These are phyloP conservation scores for Timema podura DNA, from an alignment of 2,888 invertebrate genomes.

Conservation along the genomic window DNA sequence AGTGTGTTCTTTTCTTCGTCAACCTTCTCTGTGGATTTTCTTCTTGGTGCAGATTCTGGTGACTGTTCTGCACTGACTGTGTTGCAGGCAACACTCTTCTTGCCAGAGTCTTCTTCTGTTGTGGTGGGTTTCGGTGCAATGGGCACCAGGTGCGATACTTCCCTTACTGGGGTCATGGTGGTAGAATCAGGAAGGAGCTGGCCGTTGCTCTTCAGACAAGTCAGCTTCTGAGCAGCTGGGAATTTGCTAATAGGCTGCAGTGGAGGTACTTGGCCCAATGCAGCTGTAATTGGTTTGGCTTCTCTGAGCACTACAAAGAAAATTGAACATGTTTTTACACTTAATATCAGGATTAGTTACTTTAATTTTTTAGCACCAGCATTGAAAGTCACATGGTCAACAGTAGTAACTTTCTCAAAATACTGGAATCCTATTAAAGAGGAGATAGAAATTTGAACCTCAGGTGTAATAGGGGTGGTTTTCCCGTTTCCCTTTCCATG, in stretches of 20 bases:
- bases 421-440: too few species aligned
- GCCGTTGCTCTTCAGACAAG: constrained; percentile 30
- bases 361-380: neutral
- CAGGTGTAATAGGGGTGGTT: too few species aligned
- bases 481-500: too few species aligned
- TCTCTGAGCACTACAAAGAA: constrained; percentile 42
- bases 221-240: constrained; percentile 38
- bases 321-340: neutral
- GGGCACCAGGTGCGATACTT: neutral
- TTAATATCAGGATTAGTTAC: neutral
- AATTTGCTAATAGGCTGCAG: constrained; percentile 44
- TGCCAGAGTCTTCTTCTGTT: neutral
- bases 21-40: neutral
- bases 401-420: too few species aligned
- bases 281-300: constrained; percentile 36
- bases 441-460: too few species aligned
- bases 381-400: too few species aligned
- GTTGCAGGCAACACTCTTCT: neutral
- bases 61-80: neutral
- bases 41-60: constrained; percentile 8
- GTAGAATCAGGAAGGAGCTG: constrained; percentile 24
- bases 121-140: constrained; percentile 8
- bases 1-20: constrained; percentile 21
- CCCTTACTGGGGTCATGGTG: constrained; percentile 21
- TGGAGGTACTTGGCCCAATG: constrained; percentile 37